Evolutionary conservation across 2,113 vertebrate genomes (phyloP).

Genomic region (Fregata magnificens): DNA sequence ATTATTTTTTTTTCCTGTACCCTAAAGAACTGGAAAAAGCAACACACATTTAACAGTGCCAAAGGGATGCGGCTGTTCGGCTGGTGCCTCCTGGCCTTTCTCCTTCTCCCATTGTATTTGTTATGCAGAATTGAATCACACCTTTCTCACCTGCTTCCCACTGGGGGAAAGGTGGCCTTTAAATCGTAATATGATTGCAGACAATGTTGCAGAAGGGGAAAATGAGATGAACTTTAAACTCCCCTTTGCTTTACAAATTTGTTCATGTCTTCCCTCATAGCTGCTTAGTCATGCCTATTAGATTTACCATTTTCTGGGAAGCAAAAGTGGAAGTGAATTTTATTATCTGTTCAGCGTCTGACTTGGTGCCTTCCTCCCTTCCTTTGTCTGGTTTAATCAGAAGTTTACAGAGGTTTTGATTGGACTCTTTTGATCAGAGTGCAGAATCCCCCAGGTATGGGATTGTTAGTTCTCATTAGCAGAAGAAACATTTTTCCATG

Average conservation of each 20-base stretch:
- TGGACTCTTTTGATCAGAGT: conserved; percentile 30
- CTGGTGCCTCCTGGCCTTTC: conserved; percentile 28
- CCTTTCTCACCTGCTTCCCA: not conserved
- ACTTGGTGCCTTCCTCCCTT: not conserved
- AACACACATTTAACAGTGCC: not conserved
- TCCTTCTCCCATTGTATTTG: not conserved
- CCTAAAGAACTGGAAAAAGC: conserved; percentile 1
- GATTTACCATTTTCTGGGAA: conserved; percentile 11
- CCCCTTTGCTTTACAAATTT: conserved; percentile 45
- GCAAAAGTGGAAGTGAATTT: not conserved
- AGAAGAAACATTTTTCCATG: not conserved
- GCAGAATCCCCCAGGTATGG: conserved; percentile 14
- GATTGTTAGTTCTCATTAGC: conserved; percentile 50
- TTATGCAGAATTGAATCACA: conserved; percentile 9
- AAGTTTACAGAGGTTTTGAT: conserved; percentile 33
- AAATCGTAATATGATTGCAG: conserved; percentile 51
- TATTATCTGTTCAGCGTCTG: conserved; percentile 29
- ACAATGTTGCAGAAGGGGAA: conserved; percentile 39
- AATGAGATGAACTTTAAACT: conserved; percentile 60
- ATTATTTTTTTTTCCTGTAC: not conserved
- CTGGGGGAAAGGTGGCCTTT: conserved; percentile 53
- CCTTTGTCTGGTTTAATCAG: conserved; percentile 28
- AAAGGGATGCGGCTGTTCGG: conserved; percentile 43
- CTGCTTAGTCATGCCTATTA: conserved; percentile 48
- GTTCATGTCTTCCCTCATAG: conserved; percentile 17